Conservation (phyloP, 2,113 vertebrate species). For the Corythornis cristatus region DNA sequence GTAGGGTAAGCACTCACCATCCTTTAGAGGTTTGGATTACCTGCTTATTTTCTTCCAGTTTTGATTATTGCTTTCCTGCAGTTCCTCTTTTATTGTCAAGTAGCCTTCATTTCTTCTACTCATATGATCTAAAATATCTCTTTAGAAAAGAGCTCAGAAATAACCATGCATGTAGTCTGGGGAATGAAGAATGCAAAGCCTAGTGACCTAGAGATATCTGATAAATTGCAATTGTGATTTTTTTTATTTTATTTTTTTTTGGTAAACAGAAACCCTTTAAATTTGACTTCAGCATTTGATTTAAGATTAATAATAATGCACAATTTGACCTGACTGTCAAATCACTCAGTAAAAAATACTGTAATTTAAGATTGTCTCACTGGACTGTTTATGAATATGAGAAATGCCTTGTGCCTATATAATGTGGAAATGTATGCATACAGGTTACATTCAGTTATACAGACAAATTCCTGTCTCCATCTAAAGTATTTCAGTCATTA, state of each 20-base stretch:
- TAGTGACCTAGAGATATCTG: background rate
- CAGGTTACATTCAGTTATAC: background rate
- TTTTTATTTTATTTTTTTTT: background rate
- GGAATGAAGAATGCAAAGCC: background rate
- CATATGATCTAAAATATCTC: background rate
- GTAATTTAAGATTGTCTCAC: background rate
- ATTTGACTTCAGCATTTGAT: background rate
- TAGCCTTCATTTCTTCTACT: background rate
- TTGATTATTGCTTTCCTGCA: background rate
- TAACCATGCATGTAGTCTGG: background rate
- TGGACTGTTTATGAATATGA: background rate
- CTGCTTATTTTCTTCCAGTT: fast-evolving
- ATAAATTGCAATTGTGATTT: background rate
- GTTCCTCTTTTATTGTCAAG: background rate
- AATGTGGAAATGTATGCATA: background rate
- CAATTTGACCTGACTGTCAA: background rate
- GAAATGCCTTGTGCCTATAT: background rate
- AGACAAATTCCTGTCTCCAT: background rate
- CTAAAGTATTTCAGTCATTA: background rate
- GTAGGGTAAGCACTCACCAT: background rate
- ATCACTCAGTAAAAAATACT: background rate
- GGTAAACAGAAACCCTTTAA: background rate
- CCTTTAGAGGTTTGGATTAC: background rate
- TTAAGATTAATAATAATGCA: background rate
- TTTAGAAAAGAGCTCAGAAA: background rate